Conservation (phyloP, 2,113 vertebrate species). For the Motacilla tschutschensis region DNA sequence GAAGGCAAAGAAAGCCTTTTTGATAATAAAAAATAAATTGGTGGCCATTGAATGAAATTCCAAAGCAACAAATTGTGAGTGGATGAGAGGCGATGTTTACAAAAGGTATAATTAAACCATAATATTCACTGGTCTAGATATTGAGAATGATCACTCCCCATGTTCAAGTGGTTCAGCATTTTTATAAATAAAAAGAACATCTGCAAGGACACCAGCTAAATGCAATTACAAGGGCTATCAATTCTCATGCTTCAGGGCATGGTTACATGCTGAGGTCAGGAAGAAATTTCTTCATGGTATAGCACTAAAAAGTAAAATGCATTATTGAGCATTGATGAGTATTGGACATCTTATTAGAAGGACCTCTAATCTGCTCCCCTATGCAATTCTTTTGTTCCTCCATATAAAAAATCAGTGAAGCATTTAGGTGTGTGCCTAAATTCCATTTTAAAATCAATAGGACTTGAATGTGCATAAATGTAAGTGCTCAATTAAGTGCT, state of each 20-base stretch:
- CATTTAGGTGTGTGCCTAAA: constrained; percentile 4
- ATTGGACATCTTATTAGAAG: constrained; percentile 16
- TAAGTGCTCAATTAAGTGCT: background rate
- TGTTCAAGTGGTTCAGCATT: constrained; percentile 34
- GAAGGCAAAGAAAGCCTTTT: background rate
- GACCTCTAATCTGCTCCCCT: constrained; percentile 18
- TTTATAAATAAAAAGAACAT: constrained; percentile 56
- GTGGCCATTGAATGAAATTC: background rate
- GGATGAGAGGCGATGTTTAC: constrained; percentile 11
- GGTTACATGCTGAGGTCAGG: constrained; percentile 47
- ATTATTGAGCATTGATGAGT: constrained; percentile 30
- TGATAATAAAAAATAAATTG: constrained; percentile 12
- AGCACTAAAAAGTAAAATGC: constrained; percentile 19
- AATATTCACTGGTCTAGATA: constrained; percentile 6
- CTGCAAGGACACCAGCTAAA: constrained; percentile 49
- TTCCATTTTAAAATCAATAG: constrained; percentile 41
- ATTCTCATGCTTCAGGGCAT: constrained; percentile 23
- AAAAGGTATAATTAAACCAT: constrained; percentile 28
- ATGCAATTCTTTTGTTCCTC: background rate
- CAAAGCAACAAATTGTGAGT: constrained; percentile 5
- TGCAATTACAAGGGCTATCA: constrained; percentile 47
- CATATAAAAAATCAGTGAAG: constrained; percentile 7
- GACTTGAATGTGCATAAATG: background rate
- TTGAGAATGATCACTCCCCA: background rate
- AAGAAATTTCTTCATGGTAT: constrained; percentile 27